Percentiles rank a stretch among this genome's conserved stretches.
phyloP scores from a whole-genome alignment of 2,888 invertebrate species.

The Trilocha varians region DNA sequence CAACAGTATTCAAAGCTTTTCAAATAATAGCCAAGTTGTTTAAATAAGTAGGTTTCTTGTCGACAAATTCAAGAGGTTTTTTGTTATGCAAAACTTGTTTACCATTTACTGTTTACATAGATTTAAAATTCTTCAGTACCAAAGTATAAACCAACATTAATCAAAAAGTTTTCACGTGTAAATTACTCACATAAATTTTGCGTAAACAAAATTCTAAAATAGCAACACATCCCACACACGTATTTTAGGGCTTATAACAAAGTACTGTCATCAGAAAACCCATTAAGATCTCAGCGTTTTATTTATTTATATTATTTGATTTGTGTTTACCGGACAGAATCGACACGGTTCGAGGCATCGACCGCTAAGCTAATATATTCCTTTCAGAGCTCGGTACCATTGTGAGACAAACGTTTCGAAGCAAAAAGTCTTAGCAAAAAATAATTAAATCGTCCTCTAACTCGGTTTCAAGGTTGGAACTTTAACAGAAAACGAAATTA shows the following conservation, averaged over 20 bases:
- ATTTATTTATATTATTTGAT: constrained; percentile 24
- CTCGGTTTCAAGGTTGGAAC: constrained; percentile 36
- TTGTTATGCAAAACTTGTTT: too few species aligned
- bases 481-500: constrained; percentile 17
- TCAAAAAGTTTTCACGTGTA: too few species aligned
- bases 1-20: too few species aligned
- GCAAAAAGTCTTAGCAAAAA: constrained; percentile 52
- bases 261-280: constrained; percentile 17
- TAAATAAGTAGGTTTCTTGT: too few species aligned
- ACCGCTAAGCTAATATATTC: constrained; percentile 56
- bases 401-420: constrained; percentile 53
- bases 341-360: constrained; percentile 29
- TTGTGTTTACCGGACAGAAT: constrained; percentile 20
- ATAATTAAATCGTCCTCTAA: constrained; percentile 42
- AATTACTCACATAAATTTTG: too few species aligned
- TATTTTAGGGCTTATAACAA: not conserved
- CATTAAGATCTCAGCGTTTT: constrained; percentile 21
- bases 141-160: too few species aligned
- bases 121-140: too few species aligned
- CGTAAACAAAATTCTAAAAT: too few species aligned
- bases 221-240: not conserved
- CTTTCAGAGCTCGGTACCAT: constrained; percentile 49
- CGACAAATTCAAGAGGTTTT: too few species aligned
- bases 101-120: too few species aligned
- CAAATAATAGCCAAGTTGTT: too few species aligned